Conservation (phyloP, 1,140 invertebrate genomes). For the Maconellicoccus hirsutus region DNA sequence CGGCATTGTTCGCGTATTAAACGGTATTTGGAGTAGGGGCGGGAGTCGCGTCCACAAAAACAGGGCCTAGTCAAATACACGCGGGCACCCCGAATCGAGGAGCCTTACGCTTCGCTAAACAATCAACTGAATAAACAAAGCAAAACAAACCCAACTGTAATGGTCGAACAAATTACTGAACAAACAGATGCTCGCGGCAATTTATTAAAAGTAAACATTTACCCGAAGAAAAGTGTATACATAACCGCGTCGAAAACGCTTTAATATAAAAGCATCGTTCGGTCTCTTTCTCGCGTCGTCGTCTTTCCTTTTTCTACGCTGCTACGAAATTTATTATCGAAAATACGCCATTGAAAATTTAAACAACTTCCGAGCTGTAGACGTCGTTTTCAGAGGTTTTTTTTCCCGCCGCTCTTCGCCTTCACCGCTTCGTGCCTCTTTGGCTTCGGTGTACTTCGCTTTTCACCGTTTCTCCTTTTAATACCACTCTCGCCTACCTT, state of each 20-base stretch:
- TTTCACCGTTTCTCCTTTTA: too few relatives aligned
- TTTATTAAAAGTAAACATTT: slow-evolving; percentile 10
- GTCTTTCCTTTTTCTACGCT: too few relatives aligned
- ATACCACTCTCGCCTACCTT: too few relatives aligned
- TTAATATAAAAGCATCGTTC: background rate
- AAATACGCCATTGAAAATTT: slow-evolving; percentile 4
- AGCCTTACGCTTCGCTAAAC: slow-evolving; percentile 7
- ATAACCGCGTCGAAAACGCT: background rate
- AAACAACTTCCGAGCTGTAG: background rate
- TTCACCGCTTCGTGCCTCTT: too few relatives aligned
- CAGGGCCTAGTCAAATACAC: background rate
- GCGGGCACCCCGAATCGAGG: background rate
- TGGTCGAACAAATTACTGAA: slow-evolving; percentile 4
- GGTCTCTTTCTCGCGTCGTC: background rate
- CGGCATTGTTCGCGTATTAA: too few relatives aligned
- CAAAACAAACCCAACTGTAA: background rate
- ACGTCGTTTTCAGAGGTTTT: too few relatives aligned
- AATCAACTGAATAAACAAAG: slow-evolving; percentile 9
- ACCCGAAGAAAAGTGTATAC: background rate
- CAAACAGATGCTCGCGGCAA: slow-evolving; percentile 6
- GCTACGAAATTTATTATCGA: background rate
- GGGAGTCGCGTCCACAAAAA: background rate
- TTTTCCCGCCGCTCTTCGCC: background rate
- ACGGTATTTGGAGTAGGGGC: too few relatives aligned
- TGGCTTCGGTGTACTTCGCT: too few relatives aligned